These are phyloP conservation scores for Ctenoplectra terminalis DNA, from an alignment of 1,140 invertebrate genomes.

Conservation along the genomic window DNA sequence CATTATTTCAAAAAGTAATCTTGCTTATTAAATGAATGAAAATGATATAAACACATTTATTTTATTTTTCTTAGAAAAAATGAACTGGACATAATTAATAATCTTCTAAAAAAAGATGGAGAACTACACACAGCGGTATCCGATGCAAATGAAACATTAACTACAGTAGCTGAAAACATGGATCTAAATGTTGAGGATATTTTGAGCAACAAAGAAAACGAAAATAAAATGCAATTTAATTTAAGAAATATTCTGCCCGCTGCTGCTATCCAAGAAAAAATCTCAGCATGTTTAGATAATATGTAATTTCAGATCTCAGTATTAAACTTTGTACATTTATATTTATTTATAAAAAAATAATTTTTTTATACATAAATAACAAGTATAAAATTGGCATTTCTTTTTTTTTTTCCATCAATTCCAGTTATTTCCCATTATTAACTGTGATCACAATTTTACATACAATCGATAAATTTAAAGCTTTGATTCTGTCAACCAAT, in stretches of 20 bases:
- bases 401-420: background rate
- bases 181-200: constrained; percentile 33
- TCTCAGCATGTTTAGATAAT: constrained; percentile 13
- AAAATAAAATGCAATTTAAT: background rate
- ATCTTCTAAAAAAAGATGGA: constrained; percentile 67
- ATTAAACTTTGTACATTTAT: background rate
- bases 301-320: background rate
- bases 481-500: constrained; percentile 96
- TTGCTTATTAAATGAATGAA: background rate
- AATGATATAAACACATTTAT: constrained; percentile 1
- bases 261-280: constrained; percentile 1
- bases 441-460: background rate
- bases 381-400: background rate
- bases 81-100: constrained; percentile 71
- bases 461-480: constrained; percentile 83
- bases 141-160: constrained; percentile 64
- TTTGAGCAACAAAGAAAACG: background rate
- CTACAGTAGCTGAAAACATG: constrained; percentile 33
- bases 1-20: background rate
- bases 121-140: constrained; percentile 54
- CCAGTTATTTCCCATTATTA: background rate
- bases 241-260: background rate
- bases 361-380: background rate
- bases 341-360: constrained; percentile 5
- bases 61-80: constrained; percentile 62